Evolutionary conservation across 35 echinoderm and acorn worm genomes (phyloP).

Genomic region (Apostichopus parvimensis): DNA sequence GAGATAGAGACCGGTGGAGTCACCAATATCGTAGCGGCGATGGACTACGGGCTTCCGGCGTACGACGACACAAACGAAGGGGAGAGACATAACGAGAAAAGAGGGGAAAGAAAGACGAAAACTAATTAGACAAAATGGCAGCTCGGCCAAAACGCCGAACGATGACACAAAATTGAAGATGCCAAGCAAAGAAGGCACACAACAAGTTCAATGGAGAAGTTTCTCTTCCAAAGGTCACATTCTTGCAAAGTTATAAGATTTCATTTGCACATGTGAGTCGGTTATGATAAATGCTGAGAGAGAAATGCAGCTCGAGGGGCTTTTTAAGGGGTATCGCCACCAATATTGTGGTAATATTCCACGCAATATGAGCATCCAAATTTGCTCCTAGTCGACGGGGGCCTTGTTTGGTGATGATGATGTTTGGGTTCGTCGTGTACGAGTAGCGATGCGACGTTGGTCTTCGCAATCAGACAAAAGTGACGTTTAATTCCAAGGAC

Average conservation of each 20-base stretch:
- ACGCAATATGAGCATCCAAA: conserved; percentile 36
- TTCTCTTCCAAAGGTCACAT: conserved; percentile 46
- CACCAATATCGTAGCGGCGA: neutral
- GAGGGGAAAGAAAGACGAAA: neutral
- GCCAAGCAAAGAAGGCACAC: neutral
- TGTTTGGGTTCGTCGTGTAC: too few species aligned
- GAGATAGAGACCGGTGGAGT: neutral
- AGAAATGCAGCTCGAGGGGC: conserved; percentile 31
- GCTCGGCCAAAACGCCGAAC: conserved; percentile 1
- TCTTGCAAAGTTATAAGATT: conserved; percentile 48
- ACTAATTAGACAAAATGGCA: conserved; percentile 51
- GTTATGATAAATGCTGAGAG: conserved; percentile 45
- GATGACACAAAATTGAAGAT: conserved; percentile 21
- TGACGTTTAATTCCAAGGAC: too few species aligned
- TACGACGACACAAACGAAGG: neutral
- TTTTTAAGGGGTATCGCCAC: conserved; percentile 32
- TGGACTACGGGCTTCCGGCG: neutral
- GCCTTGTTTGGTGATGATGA: conserved; percentile 36
- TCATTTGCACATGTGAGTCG: conserved; percentile 45
- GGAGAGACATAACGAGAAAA: neutral
- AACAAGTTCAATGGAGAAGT: conserved; percentile 31
- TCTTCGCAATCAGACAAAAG: too few species aligned
- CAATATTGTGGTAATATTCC: conserved; percentile 51
- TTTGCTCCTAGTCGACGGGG: conserved; percentile 21
- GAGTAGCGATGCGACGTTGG: too few species aligned